A percentile compares a stretch with the other conserved stretches of the same genome.
Conservation (phyloP, 2,888 invertebrate genomes). For the Sicus ferrugineus region DNA sequence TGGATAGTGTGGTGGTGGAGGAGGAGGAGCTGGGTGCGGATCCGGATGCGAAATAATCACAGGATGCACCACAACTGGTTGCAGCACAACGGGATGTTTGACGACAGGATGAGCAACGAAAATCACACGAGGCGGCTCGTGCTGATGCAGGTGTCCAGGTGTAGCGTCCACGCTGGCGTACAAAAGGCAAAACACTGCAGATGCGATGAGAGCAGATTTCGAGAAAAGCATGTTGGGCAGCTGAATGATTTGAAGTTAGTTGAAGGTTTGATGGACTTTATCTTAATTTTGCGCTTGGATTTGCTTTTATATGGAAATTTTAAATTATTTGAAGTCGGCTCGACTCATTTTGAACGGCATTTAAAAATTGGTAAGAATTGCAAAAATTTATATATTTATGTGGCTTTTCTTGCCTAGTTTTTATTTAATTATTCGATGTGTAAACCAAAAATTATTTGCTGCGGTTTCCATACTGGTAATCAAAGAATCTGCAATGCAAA, state of each 20-base stretch:
- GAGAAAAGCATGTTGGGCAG: not conserved
- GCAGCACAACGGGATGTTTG: conserved; percentile 1
- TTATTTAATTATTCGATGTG: no score
- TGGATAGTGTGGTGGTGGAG: not conserved
- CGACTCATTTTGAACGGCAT: no score
- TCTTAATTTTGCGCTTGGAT: not conserved
- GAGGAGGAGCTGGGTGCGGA: no score
- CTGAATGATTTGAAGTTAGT: not conserved
- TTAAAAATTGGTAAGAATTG: no score
- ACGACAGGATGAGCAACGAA: conserved; percentile 9
- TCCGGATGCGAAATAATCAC: conserved; percentile 10
- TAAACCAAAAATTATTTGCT: no score
- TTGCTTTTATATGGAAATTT: conserved; percentile 1
- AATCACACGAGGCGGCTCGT: not conserved
- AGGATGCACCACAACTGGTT: conserved; percentile 16
- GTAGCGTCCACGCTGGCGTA: not conserved
- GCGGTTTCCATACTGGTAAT: no score
- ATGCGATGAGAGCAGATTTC: not conserved
- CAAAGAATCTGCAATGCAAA: no score
- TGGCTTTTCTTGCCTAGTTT: no score
- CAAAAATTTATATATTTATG: no score
- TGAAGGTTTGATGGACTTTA: not conserved
- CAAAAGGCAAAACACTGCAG: not conserved
- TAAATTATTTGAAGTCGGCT: no score
- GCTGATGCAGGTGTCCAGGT: conserved; percentile 15